A percentile compares a stretch with the other conserved stretches of the same genome.
Evolutionary conservation across 1,140 invertebrate genomes (phyloP).

Genomic region (Hyphantria cunea): DNA sequence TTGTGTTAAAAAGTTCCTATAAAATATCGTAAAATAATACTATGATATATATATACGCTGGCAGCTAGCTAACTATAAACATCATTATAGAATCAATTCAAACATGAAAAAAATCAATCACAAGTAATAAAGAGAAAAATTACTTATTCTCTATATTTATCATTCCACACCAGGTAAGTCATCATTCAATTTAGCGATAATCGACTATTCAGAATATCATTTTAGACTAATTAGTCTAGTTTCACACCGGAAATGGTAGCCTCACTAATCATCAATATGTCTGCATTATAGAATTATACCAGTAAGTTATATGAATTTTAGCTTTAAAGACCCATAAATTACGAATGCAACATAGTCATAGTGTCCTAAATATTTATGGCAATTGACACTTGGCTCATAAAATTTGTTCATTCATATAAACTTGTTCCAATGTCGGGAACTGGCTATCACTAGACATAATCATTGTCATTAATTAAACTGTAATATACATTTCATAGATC

Average conservation of each 20-base stretch:
- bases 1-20: no score
- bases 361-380: slow-evolving; percentile 46
- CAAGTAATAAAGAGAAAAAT: not conserved
- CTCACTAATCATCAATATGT: slow-evolving; percentile 2
- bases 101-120: not conserved
- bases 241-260: slow-evolving; percentile 14
- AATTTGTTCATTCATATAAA: slow-evolving; percentile 33
- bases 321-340: slow-evolving; percentile 22
- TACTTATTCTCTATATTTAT: not conserved
- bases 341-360: slow-evolving; percentile 7
- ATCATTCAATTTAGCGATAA: slow-evolving; percentile 9
- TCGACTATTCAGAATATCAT: slow-evolving; percentile 10
- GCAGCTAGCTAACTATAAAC: no score
- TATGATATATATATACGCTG: no score
- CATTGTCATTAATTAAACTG: slow-evolving; percentile 23
- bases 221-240: slow-evolving; percentile 13
- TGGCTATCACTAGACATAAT: slow-evolving; percentile 34
- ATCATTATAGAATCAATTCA: no score
- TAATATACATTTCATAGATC: slow-evolving; percentile 15
- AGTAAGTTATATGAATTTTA: slow-evolving; percentile 14
- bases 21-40: no score
- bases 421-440: slow-evolving; percentile 31
- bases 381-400: slow-evolving; percentile 49
- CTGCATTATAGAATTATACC: slow-evolving; percentile 1
- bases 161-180: not conserved